Evolutionary conservation across 2,888 invertebrate species (phyloP).

Genomic region (Cantharis rufa): DNA sequence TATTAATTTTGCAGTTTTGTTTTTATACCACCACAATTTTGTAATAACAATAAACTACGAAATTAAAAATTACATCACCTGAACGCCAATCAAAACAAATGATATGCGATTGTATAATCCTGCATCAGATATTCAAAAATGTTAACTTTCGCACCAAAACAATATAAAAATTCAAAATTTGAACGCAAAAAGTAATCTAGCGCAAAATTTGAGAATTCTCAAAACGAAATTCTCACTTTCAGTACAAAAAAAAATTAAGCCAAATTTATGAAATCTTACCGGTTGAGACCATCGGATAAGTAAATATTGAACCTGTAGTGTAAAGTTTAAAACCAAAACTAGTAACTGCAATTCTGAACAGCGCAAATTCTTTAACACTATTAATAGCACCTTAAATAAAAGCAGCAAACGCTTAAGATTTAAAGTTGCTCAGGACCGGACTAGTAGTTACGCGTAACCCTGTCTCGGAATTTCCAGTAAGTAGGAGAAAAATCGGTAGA

Average conservation of each 20-base stretch:
- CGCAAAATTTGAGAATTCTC: background rate
- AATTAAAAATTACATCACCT: background rate
- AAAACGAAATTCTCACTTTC: background rate
- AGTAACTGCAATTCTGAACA: constrained; percentile 7
- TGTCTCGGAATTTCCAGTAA: background rate
- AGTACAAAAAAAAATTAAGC: background rate
- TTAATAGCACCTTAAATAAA: constrained; percentile 29
- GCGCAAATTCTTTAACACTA: constrained; percentile 21
- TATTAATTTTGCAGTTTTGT: background rate
- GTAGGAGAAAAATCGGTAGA: background rate
- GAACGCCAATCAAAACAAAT: background rate
- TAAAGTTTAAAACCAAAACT: constrained; percentile 6
- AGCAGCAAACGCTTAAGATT: constrained; percentile 13
- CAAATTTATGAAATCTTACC: background rate
- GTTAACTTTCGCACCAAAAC: background rate
- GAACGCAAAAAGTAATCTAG: background rate
- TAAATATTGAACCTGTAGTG: background rate
- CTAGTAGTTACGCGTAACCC: background rate
- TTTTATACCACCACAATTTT: background rate
- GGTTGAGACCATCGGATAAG: background rate
- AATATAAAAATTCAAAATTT: background rate
- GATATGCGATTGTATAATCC: background rate
- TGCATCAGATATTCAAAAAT: background rate
- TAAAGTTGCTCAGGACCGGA: background rate
- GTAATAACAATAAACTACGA: background rate